Percentiles rank a stretch among this genome's conserved stretches.
phyloP scores from a whole-genome alignment of 2,113 vertebrate genomes.

The Psilopsiagon aurifrons region DNA sequence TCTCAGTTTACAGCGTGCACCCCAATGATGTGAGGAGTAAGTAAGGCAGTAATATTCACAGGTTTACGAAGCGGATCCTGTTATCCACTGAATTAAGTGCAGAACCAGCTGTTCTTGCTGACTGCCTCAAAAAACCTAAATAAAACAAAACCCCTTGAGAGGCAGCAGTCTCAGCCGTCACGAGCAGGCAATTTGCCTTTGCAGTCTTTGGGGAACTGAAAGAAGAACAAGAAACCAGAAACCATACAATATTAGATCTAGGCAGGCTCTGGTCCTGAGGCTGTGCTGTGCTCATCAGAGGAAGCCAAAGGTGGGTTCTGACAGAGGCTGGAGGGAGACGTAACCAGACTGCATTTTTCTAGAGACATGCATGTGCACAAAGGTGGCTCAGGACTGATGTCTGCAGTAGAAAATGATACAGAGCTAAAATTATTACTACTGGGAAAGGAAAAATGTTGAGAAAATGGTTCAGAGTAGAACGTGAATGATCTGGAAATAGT shows the following conservation, averaged over 20 bases:
- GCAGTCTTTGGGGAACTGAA: neutral
- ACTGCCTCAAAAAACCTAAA: neutral
- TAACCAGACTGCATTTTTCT: neutral
- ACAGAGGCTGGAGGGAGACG: accelerated
- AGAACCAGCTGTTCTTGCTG: neutral
- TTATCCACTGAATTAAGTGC: neutral
- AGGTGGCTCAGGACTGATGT: neutral
- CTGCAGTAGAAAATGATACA: neutral
- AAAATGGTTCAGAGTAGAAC: neutral
- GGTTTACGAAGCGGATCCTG: neutral
- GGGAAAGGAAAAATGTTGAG: neutral
- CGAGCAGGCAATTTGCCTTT: neutral
- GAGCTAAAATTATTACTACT: neutral
- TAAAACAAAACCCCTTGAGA: neutral
- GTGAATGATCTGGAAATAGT: accelerated
- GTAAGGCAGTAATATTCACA: neutral
- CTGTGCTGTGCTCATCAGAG: neutral
- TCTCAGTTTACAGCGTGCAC: neutral
- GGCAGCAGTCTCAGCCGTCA: neutral
- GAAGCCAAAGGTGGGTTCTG: neutral
- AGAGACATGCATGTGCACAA: neutral
- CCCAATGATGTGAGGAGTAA: neutral
- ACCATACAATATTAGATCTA: accelerated
- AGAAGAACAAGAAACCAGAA: neutral
- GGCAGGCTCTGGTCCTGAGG: neutral